Evolutionary conservation across 2,113 vertebrate species (phyloP).

Genomic region (Muntiacus reevesi): DNA sequence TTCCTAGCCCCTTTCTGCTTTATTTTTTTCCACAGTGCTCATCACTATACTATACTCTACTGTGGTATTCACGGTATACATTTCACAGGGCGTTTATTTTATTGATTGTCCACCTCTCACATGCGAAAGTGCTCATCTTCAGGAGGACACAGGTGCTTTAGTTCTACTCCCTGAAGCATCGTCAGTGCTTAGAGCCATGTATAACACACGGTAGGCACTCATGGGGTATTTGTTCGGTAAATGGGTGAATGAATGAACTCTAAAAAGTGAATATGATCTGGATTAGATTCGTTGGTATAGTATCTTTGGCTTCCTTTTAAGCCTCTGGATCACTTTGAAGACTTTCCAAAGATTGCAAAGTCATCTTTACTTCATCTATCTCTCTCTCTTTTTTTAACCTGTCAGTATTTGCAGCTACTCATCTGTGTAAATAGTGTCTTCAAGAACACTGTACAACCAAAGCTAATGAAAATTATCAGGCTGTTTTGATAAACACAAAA

Average conservation of each 20-base stretch:
- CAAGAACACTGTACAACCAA: neutral
- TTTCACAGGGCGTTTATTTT: neutral
- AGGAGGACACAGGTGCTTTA: neutral
- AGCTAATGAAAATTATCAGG: slow-evolving; percentile 62
- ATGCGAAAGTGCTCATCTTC: neutral
- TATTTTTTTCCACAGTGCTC: neutral
- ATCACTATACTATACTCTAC: neutral
- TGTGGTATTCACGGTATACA: neutral
- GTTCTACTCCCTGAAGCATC: neutral
- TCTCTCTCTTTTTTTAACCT: neutral
- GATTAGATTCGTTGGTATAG: neutral
- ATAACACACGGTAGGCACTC: neutral
- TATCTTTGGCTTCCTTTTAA: neutral
- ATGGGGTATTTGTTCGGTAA: neutral
- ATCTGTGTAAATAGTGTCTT: slow-evolving; percentile 47
- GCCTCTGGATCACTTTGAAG: slow-evolving; percentile 18
- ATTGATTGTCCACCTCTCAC: neutral
- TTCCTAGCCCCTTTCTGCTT: neutral
- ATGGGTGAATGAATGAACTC: neutral
- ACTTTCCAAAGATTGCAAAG: slow-evolving; percentile 7
- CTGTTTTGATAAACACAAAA: slow-evolving; percentile 56
- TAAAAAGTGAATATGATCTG: neutral
- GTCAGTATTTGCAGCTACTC: slow-evolving; percentile 21
- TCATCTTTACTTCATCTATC: neutral
- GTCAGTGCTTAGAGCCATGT: fast-evolving